Percentiles rank a stretch among this genome's conserved stretches.
Evolutionary conservation across 2,888 invertebrate genomes (phyloP).

Genomic region (Latrodectus elegans): DNA sequence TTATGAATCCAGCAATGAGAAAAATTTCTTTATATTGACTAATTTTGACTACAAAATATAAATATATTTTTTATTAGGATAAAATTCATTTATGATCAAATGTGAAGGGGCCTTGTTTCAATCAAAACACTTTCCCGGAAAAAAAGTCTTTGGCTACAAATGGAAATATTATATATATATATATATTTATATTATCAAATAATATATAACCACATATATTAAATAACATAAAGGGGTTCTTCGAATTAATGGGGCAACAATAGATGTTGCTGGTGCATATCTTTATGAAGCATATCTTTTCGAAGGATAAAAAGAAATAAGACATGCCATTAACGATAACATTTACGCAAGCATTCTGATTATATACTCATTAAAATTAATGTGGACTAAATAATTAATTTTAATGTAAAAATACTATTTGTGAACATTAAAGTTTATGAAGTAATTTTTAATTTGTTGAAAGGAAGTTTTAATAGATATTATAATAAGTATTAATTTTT

Average conservation of each 20-base stretch:
- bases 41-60: neutral
- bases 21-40: no score
- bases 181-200: no score
- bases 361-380: neutral
- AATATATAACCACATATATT: no score
- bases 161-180: no score
- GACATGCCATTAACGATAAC: constrained; percentile 19
- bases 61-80: constrained; percentile 17
- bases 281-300: neutral
- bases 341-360: neutral
- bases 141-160: neutral
- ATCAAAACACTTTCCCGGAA: neutral
- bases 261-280: constrained; percentile 12
- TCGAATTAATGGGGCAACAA: constrained; percentile 20
- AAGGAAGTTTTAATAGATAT: no score
- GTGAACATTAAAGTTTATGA: no score
- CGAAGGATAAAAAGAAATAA: neutral
- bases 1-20: no score
- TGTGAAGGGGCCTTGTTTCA: constrained; percentile 26
- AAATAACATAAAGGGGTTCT: constrained; percentile 3
- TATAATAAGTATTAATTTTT: no score
- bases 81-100: constrained; percentile 27
- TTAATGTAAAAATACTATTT: no score
- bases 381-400: no score
- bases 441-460: no score